Conservation (phyloP, 1,140 invertebrate genomes). For the Bombus polaris region DNA sequence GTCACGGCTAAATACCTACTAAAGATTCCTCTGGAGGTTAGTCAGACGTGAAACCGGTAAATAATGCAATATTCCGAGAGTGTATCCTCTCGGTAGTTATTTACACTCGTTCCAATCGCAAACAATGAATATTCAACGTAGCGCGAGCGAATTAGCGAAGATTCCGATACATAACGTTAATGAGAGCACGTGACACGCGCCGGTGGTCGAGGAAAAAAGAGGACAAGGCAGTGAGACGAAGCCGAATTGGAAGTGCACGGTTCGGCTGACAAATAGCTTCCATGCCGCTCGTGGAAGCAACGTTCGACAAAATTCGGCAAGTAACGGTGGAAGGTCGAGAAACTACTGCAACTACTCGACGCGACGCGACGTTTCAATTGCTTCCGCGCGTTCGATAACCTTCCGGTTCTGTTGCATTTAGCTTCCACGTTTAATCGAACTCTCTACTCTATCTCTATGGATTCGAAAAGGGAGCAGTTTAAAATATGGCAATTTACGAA, state of each 20-base stretch:
- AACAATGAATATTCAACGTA: slow-evolving; percentile 46
- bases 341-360: neutral
- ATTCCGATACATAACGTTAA: slow-evolving; percentile 26
- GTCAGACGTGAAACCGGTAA: slow-evolving; percentile 14
- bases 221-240: slow-evolving; percentile 12
- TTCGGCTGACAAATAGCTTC: slow-evolving; percentile 20
- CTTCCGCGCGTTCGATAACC: neutral
- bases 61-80: slow-evolving; percentile 4
- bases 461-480: neutral
- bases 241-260: slow-evolving; percentile 1
- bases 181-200: slow-evolving; percentile 10
- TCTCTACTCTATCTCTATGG: neutral
- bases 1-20: slow-evolving; percentile 49
- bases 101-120: slow-evolving; percentile 16
- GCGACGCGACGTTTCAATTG: neutral
- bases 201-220: neutral
- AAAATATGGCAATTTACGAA: neutral
- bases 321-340: neutral
- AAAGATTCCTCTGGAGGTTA: slow-evolving; percentile 20
- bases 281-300: neutral
- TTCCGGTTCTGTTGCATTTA: neutral
- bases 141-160: slow-evolving; percentile 3
- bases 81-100: slow-evolving; percentile 20
- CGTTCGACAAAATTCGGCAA: slow-evolving; percentile 35
- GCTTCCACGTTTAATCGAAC: neutral